A percentile compares a stretch with the other conserved stretches of the same genome.
Evolutionary conservation across 2,113 vertebrate species (phyloP).

Genomic region (Microtus oregoni): DNA sequence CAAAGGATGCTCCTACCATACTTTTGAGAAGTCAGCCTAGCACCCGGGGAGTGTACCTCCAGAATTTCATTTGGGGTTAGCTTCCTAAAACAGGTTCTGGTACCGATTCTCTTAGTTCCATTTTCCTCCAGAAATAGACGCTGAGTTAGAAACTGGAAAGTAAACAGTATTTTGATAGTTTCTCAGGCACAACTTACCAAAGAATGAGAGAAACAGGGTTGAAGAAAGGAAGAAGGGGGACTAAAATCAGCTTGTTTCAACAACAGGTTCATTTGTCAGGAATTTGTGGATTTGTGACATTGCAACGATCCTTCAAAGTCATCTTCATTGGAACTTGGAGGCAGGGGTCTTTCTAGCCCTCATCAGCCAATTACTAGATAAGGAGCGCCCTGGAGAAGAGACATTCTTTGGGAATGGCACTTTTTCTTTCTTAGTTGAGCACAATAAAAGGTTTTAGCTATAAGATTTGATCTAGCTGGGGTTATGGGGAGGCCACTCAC

Average conservation of each 20-base stretch:
- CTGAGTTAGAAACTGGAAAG: background rate
- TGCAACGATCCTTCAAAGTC: background rate
- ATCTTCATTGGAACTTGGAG: too few species aligned
- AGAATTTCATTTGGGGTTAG: background rate
- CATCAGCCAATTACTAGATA: background rate
- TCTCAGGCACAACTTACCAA: background rate
- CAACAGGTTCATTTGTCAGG: background rate
- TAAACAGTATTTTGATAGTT: background rate
- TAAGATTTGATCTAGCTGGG: background rate
- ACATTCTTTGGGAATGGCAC: background rate
- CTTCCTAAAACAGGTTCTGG: background rate
- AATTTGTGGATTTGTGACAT: background rate
- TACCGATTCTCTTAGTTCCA: background rate
- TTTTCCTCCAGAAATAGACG: background rate
- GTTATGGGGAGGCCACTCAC: background rate
- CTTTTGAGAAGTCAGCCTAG: background rate
- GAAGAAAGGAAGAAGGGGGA: background rate
- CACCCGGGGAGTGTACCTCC: background rate
- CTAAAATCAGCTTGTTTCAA: background rate
- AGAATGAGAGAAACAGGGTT: background rate
- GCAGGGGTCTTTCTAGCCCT: background rate
- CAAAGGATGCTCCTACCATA: background rate
- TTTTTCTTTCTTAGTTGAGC: background rate
- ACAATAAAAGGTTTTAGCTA: background rate
- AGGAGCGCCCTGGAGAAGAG: too few species aligned